Base-by-base conservation (phyloP, 2,113 vertebrate species). In the Mustelus asterias region DNA sequence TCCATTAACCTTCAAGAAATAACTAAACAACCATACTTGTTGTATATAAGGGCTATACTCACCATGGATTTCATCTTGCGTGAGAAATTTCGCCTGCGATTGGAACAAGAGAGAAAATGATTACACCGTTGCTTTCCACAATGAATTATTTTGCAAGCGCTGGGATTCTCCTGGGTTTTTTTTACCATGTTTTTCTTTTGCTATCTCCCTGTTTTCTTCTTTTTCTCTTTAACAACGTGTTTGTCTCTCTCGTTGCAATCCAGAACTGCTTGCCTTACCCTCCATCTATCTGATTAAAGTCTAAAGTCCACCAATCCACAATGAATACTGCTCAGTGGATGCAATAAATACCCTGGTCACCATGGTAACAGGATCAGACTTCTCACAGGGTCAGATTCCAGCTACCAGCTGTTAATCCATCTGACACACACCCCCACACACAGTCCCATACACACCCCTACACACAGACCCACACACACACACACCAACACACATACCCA, bases 61-160 rank as follows among this genome's bases (percentile, higher is more conserved):
- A 99, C 98, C 98, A 0, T 98, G 98, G 37, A 99, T 99, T 96
- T 99, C 98, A 97, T 99, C 98, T 96, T 99, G 99, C 5, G 98
- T 98, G 95, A 99, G 97, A 95, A 98, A 99, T 96, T 99, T 98
- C 11, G 98, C 98, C 99, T 99, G 97, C 7, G 96, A 3, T 16
- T 67, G 63, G 44, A 72, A 44, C 20, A 95, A 96, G 72, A 96
- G 78, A 65, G 0, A 96, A 11, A 10, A 37, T 86, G 67, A 80
- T 86, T 80, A 48, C 70, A 18, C 33, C 18, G n/a, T n/a, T n/a
- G 24, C 10, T 60, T 95, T 48, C n/a, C 72, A 85, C 14, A 20
- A 60, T 9, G 26, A 63, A 83, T 29, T 60, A 65, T 13, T 44
- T 80, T 24, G 22, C 16, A 67, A 69, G 41, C 67, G 22, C 37